Percentiles rank a stretch among this genome's conserved stretches.
These are phyloP conservation scores for Synergus umbraculus DNA, from an alignment of 2,888 invertebrate genomes.

Conservation along the genomic window DNA sequence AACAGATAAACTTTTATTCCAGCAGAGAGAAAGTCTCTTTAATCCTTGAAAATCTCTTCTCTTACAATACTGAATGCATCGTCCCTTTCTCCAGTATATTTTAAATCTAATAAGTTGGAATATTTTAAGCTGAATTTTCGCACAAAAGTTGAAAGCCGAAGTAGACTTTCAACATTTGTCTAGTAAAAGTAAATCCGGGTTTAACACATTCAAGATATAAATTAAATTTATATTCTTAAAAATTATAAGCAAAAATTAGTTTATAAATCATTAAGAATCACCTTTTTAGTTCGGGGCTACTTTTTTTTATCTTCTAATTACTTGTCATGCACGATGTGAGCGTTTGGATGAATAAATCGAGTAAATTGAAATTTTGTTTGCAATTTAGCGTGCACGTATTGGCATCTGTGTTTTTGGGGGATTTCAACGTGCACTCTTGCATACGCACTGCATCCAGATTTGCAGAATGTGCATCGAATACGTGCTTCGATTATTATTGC, in stretches of 20 bases:
- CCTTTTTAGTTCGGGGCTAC: too few relatives aligned
- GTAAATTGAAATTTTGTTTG: constrained; percentile 59
- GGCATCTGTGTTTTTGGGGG: constrained; percentile 22
- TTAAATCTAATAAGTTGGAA: constrained; percentile 33
- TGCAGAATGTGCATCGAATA: constrained; percentile 47
- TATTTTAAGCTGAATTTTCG: constrained; percentile 30
- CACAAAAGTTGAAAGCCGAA: constrained; percentile 33
- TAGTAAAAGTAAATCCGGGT: background rate
- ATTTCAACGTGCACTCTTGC: constrained; percentile 43
- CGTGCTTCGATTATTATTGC: constrained; percentile 63
- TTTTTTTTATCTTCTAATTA: constrained; percentile 59
- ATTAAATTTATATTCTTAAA: background rate
- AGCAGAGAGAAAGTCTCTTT: constrained; percentile 31
- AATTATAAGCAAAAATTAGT: background rate
- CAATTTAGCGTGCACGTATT: constrained; percentile 55
- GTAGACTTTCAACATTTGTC: constrained; percentile 5
- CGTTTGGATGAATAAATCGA: constrained; percentile 41
- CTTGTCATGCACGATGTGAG: constrained; percentile 56
- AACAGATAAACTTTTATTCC: constrained; percentile 37
- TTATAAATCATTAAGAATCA: too few relatives aligned
- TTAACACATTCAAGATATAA: background rate
- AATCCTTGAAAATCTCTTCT: constrained; percentile 35
- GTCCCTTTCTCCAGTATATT: constrained; percentile 20
- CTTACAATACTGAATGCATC: constrained; percentile 18
- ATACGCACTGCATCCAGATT: constrained; percentile 38